phyloP scores from a whole-genome alignment of 2,797 vertebrate genomes.

The Babyrousa celebensis region DNA sequence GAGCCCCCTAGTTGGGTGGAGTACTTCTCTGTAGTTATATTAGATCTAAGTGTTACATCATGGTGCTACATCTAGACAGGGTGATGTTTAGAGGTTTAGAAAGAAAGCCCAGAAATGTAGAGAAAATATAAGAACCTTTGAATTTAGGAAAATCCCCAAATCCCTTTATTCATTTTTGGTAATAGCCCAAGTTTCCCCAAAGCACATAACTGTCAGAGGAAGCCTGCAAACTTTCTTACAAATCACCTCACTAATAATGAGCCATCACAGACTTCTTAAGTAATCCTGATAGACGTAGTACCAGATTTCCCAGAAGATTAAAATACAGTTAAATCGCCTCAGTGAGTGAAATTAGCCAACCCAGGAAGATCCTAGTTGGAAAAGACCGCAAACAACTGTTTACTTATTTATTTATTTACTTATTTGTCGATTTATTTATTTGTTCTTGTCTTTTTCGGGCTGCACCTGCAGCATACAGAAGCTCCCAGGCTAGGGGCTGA shows the following conservation, averaged over 20 bases:
- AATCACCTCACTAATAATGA: constrained; percentile 39
- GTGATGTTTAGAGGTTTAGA: constrained; percentile 16
- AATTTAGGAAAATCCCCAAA: constrained; percentile 69
- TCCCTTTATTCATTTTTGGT: constrained; percentile 72
- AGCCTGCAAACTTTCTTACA: constrained; percentile 27
- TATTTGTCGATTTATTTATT: too few species aligned
- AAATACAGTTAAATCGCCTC: constrained; percentile 26
- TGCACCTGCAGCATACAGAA: too few species aligned
- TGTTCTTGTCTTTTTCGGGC: too few species aligned
- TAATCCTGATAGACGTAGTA: constrained; percentile 6
- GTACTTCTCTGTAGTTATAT: neutral
- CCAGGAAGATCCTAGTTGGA: neutral
- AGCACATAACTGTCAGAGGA: constrained; percentile 1
- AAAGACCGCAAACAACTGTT: constrained; percentile 32
- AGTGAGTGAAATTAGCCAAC: constrained; percentile 60
- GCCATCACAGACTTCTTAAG: neutral
- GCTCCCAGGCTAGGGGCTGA: too few species aligned
- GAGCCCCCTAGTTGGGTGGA: neutral
- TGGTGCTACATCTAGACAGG: neutral
- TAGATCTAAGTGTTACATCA: neutral
- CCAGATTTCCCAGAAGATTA: constrained; percentile 41
- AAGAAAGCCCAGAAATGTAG: constrained; percentile 49
- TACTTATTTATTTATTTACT: neutral
- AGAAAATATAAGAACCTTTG: constrained; percentile 40
- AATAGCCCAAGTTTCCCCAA: constrained; percentile 38